Evolutionary conservation across 2,113 vertebrate species (phyloP).

Genomic region (Thamnophis sirtalis): DNA sequence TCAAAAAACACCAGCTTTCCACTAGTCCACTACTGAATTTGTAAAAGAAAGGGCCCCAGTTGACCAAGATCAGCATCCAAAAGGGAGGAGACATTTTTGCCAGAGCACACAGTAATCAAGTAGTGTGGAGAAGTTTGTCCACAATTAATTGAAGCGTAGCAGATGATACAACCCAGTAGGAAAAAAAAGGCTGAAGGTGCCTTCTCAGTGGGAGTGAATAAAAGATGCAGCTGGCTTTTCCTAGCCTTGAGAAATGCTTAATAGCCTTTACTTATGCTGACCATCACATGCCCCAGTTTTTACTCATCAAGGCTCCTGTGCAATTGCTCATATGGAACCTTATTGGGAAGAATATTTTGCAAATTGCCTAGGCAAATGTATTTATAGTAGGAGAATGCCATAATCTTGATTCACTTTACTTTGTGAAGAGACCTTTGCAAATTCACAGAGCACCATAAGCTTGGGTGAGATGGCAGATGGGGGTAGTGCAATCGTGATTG

Average conservation of each 20-base stretch:
- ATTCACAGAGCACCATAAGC: neutral
- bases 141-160: too few relatives aligned
- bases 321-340: neutral
- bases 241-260: neutral
- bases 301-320: neutral
- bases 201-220: neutral
- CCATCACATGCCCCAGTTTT: neutral
- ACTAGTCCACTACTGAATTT: too few relatives aligned
- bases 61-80: too few relatives aligned
- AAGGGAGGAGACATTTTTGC: too few relatives aligned
- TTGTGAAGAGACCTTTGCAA: neutral
- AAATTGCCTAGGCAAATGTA: neutral
- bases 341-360: neutral
- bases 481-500: neutral
- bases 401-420: neutral
- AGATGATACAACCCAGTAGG: neutral
- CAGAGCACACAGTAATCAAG: too few relatives aligned
- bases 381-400: neutral
- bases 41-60: too few relatives aligned
- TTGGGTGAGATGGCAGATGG: neutral
- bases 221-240: neutral
- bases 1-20: too few relatives aligned
- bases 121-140: too few relatives aligned
- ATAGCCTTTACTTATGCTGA: neutral
- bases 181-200: neutral